Percentiles rank a stretch among this genome's conserved stretches.
phyloP scores from a whole-genome alignment of 2,888 invertebrate genomes.

The Ptychoptera albimana region DNA sequence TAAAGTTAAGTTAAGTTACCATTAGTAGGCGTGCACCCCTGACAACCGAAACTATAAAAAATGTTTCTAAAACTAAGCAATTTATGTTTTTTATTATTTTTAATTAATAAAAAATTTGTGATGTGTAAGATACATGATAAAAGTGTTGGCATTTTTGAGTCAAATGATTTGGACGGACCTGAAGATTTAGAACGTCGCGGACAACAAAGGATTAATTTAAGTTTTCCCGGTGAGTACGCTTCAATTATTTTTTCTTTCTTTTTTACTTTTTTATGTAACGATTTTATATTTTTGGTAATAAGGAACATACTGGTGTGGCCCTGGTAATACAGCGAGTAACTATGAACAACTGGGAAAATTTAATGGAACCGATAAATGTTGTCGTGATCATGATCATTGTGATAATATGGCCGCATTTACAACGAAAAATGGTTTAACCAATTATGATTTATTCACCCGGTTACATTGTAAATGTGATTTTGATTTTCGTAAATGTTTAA shows the following conservation, averaged over 20 bases:
- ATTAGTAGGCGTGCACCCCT: too few species aligned
- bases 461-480: conserved; percentile 14
- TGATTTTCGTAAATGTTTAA: conserved; percentile 12
- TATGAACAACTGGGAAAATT: conserved; percentile 66
- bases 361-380: conserved; percentile 63
- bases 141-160: too few species aligned
- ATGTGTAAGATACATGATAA: too few species aligned
- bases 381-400: conserved; percentile 55
- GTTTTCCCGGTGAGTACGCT: conserved; percentile 44
- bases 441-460: conserved; percentile 12
- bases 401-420: conserved; percentile 17
- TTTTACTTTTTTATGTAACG: too few species aligned
- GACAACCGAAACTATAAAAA: too few species aligned
- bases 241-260: too few species aligned
- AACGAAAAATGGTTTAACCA: conserved; percentile 12
- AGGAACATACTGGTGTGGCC: conserved; percentile 15
- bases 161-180: not conserved
- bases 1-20: too few species aligned
- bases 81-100: too few species aligned
- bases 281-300: too few species aligned
- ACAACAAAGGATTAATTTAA: conserved; percentile 5
- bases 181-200: conserved; percentile 3
- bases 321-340: conserved; percentile 57
- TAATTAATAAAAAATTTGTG: too few species aligned
- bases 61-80: too few species aligned